phyloP scores from a whole-genome alignment of 2,797 vertebrate genomes.

The Schizothorax lantsangensis region DNA sequence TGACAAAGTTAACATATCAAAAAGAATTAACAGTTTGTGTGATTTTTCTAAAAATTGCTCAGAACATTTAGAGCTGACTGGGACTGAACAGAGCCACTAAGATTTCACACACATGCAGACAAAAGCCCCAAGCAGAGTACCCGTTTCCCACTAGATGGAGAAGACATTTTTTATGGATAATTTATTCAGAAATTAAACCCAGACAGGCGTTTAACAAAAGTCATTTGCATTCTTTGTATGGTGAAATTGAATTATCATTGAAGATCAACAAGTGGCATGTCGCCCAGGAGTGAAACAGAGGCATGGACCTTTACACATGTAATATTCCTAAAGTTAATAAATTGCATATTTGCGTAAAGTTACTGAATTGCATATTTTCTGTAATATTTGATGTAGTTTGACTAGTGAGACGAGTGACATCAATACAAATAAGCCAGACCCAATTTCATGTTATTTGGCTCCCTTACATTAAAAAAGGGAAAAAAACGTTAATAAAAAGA shows the following conservation, averaged over 20 bases:
- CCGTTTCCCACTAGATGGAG: not conserved
- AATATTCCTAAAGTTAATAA: not conserved
- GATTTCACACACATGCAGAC: constrained; percentile 6
- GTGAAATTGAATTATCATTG: not conserved
- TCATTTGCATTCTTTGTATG: not conserved
- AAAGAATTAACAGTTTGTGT: not conserved
- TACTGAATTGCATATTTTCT: not conserved
- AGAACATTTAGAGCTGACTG: not conserved
- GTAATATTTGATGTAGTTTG: not conserved
- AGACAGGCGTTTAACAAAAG: not conserved
- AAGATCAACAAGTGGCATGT: constrained; percentile 2
- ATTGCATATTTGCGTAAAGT: not conserved
- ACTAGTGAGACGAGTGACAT: not conserved
- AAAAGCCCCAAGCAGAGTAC: not conserved
- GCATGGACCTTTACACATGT: not conserved
- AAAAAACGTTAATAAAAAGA: not conserved
- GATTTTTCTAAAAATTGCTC: not conserved
- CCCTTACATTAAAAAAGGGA: not conserved
- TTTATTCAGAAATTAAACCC: constrained; percentile 20
- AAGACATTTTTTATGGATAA: not conserved
- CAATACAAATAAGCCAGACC: not conserved
- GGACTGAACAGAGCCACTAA: not conserved
- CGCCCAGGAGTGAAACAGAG: not conserved
- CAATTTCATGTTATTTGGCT: not conserved
- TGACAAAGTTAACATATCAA: not conserved